These are phyloP conservation scores for Fregetta grallaria DNA, from an alignment of 2,113 vertebrate species.

Conservation along the genomic window DNA sequence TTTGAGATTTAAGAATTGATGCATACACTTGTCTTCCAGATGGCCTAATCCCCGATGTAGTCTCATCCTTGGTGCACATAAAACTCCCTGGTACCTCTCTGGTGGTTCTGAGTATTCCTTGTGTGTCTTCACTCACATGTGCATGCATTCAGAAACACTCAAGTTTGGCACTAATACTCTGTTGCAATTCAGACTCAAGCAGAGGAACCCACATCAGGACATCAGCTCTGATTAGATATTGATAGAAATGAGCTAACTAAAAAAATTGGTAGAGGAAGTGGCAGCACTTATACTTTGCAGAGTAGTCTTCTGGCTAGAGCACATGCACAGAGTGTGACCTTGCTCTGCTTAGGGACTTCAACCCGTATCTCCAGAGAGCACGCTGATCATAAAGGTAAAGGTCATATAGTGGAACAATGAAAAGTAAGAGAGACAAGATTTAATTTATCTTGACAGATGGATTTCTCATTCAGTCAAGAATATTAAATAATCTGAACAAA, in stretches of 20 bases:
- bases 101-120: background rate
- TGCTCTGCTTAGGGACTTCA: background rate
- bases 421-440: background rate
- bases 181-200: background rate
- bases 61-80: background rate
- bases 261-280: background rate
- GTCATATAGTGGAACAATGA: background rate
- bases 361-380: background rate
- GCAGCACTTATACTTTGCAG: background rate
- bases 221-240: background rate
- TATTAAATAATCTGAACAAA: background rate
- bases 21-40: background rate
- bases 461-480: background rate
- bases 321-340: background rate
- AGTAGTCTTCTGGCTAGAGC: background rate
- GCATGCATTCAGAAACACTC: background rate
- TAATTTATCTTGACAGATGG: background rate
- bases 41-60: fast-evolving
- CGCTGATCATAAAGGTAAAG: background rate
- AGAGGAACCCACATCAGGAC: background rate
- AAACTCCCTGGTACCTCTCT: background rate
- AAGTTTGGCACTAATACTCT: fast-evolving
- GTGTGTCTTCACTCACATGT: background rate
- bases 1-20: background rate
- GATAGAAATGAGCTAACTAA: background rate